phyloP scores from a whole-genome alignment of 2,113 vertebrate species.

The Ciconia maguari region DNA sequence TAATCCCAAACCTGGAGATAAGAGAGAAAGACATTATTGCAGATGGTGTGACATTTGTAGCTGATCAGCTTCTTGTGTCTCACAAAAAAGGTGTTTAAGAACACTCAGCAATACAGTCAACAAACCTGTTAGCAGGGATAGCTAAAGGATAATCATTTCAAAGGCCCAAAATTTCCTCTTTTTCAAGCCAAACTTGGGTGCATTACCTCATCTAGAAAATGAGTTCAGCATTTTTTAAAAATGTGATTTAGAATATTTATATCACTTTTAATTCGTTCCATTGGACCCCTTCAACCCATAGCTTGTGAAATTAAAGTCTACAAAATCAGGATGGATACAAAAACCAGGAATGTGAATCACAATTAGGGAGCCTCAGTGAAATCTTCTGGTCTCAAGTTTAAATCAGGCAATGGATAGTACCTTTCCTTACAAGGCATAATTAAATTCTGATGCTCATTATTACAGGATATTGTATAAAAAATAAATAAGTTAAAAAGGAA shows the following conservation, averaged over 20 bases:
- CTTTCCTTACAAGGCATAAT: neutral
- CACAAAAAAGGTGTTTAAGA: neutral
- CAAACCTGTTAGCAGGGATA: neutral
- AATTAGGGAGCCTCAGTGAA: neutral
- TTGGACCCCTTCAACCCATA: neutral
- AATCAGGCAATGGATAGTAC: neutral
- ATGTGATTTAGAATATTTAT: neutral
- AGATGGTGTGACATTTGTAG: neutral
- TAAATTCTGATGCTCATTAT: neutral
- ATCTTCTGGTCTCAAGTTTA: neutral
- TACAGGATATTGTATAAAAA: neutral
- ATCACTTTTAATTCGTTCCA: neutral
- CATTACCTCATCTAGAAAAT: neutral
- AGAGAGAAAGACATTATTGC: neutral
- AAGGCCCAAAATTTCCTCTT: neutral
- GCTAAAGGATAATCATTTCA: neutral
- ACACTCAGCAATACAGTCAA: neutral
- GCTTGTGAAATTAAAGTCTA: neutral
- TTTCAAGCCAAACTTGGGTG: neutral
- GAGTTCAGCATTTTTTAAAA: neutral
- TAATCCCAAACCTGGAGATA: neutral
- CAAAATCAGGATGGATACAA: neutral
- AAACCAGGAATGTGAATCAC: neutral
- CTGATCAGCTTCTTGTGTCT: neutral
- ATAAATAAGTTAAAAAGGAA: neutral